Evolutionary conservation across 1,140 invertebrate genomes (phyloP), one percentile per base, ranked within the genome.

Genomic region (Coelopa frigida): DNA sequence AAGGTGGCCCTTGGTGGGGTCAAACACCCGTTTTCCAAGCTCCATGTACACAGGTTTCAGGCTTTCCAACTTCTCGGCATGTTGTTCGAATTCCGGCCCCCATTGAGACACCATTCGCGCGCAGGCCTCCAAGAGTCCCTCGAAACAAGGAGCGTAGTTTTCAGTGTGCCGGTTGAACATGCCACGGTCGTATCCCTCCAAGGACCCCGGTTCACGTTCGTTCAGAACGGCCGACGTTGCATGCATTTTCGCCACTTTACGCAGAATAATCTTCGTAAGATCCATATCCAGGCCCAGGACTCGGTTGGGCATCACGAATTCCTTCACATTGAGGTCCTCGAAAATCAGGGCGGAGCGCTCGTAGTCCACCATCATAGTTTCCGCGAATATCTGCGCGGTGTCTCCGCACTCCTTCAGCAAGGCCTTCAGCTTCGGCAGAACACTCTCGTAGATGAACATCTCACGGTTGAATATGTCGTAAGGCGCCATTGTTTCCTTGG

Each of bases 201-300:
- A 36, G 12, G 21, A 38, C 10, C 57, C 50, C 1, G 37, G 39
- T 5, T 54, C 32, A n/a, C 58, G 53, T 36, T 68, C 60, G 45
- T 68, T 65, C 1, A 68, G 22, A 1, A 62, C 57, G 0, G 60
- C 58, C 0, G 77, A 77, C 2, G 71, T 57, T 0, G 77, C 79
- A 51, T 82, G 80, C 54, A 79, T 74, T 51, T 61, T 74, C 1
- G 75, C 79, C 44, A 81, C 46, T 46, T 76, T 74, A 2, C 67
- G 58, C 7, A 81, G 52, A 3, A 78, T 73, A 3, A 78, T 43
- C 41, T 72, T 56, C 10, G 59, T 64, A 47, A 80, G 78, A 8
- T 73, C 50, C 35, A 75, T 51, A 54, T 81, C 76, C 17, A 82
- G 59, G 4, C 78, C 76, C 22, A 62, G 47, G 21, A 73, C 58